Percentiles rank a stretch among this genome's conserved stretches.
Conservation (phyloP, 1,140 invertebrate species). For the Dendrolimus punctatus region DNA sequence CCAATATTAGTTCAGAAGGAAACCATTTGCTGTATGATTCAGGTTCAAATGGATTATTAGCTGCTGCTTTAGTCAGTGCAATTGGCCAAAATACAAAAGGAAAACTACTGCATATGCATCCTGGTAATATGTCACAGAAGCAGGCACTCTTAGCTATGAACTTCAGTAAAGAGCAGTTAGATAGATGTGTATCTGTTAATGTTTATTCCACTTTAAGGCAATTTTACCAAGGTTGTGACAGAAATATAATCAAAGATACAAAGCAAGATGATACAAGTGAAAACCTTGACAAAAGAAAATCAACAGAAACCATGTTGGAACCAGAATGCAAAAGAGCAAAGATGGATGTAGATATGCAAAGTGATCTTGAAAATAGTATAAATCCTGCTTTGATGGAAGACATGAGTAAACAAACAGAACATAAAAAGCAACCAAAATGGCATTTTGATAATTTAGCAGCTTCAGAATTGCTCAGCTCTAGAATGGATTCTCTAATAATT, state of each 20-base stretch:
- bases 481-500: constrained; percentile 87
- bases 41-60: constrained; percentile 85
- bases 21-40: constrained; percentile 91
- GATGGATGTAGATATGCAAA: constrained; percentile 21
- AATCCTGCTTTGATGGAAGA: constrained; percentile 10
- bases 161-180: constrained; percentile 77
- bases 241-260: constrained; percentile 24
- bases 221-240: constrained; percentile 72
- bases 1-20: constrained; percentile 85
- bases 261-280: constrained; percentile 22
- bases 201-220: constrained; percentile 80
- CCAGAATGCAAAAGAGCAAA: constrained; percentile 36
- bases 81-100: constrained; percentile 77
- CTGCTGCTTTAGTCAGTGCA: constrained; percentile 85
- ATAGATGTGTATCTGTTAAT: constrained; percentile 80
- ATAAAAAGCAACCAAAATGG: constrained; percentile 77
- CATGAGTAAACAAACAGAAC: constrained; percentile 8
- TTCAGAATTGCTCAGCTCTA: constrained; percentile 67
- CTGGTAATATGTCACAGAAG: constrained; percentile 84
- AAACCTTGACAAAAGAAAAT: constrained; percentile 47
- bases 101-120: constrained; percentile 83
- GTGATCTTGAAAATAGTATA: constrained; percentile 12
- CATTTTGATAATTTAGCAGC: constrained; percentile 77
- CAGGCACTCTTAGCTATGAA: constrained; percentile 85
- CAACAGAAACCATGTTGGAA: constrained; percentile 26